Base-by-base conservation (phyloP, 1,140 invertebrate species). In the Drosophila triauraria region DNA sequence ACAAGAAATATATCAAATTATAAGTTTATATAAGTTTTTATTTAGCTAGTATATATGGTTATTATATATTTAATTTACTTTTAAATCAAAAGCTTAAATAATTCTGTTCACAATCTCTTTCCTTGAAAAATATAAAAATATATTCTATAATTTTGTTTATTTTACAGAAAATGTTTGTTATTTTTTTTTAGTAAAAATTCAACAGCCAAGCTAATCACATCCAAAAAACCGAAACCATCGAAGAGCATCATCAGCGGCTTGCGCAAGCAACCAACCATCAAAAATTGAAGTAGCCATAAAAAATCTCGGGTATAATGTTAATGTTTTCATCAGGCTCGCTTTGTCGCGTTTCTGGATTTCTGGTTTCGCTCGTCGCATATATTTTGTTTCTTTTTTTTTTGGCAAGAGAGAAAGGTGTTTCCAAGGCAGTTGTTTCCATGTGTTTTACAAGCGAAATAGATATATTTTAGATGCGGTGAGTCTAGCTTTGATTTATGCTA, bases 231-330 rank as follows among this genome's bases (percentile, higher is more conserved):
- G 32, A 30, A 43, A 48, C 25, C 10, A 9, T 20, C 13, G n/a
- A 40, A 56, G 59, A 9, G 72, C 57, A 62, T 72, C 57, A 62
- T 72, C 69, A 13, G 13, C 4, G 12, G 13, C 50, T 57, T 32
- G 69, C 60, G n/a, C 64, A 79, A 82, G 40, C 50, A 64, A 75
- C 2, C 32, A 35, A 56, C 76, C 67, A 79, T 79, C 48, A 79
- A 75, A 71, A 79, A 81, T 81, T 88, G 77, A 86, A 86, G 83
- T 87, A 87, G 83, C 84, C 50, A 87, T 88, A 87, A 88, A 87
- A 77, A 69, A 77, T 77, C 46, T 75, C 58, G 67, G 51, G 67
- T 81, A 85, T 78, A 85, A 86, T 82, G 75, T 88, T 87, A 87
- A 87, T 87, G 83, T 87, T 87, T 87, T 87, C 83, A 87, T 87